Base-by-base conservation (phyloP, 2,113 vertebrate genomes). In the Apodemus sylvaticus region DNA sequence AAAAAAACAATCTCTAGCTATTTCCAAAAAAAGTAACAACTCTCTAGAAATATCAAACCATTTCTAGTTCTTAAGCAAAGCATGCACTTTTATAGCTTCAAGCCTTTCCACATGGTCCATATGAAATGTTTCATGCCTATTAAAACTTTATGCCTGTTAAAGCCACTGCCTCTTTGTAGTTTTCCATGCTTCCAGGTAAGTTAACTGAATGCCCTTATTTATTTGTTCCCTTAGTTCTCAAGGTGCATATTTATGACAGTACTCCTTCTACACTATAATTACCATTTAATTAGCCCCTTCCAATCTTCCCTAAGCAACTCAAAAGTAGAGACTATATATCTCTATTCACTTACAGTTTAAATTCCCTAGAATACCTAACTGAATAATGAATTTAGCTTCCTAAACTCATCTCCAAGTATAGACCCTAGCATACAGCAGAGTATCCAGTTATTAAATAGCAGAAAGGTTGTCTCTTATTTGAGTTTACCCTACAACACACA, bases 301-400 rank as follows among this genome's bases (percentile, higher is more conserved):
- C 90, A 90, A 90, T 34, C 94, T 55, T 71, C 55, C 58, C 68
- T 94, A 96, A 97, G 78, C 62, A 96, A 93, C 74, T 96, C 68
- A 96, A 91, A 96, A 93, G 87, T 68, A 78, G 76, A 93, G 26
- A 89, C 19, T 81, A 29, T 64, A 70, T 94, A 55, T 94, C 73
- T 94, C 94, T 90, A 92, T 34, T 8, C 39, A 86, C 26, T 24
- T 34, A 79, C n/a, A 42, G 96, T 97, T 39, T 5, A 93, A 82
- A 93, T 79, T 96, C 64, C 90, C 78, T 91, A 48, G 31, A 93
- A 94, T 42, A 87, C 26, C 68, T 92, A 91, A 89, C 74, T 64
- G 13, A 95, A 94, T 88, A 77, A 90, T 62, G 90, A 86, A 93
- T 88, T 96, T 90, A 94, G 58, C 64, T 91, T 66, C 39, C 22